Evolutionary conservation across 1,140 invertebrate genomes (phyloP).

Genomic region (Whitmania pigra): DNA sequence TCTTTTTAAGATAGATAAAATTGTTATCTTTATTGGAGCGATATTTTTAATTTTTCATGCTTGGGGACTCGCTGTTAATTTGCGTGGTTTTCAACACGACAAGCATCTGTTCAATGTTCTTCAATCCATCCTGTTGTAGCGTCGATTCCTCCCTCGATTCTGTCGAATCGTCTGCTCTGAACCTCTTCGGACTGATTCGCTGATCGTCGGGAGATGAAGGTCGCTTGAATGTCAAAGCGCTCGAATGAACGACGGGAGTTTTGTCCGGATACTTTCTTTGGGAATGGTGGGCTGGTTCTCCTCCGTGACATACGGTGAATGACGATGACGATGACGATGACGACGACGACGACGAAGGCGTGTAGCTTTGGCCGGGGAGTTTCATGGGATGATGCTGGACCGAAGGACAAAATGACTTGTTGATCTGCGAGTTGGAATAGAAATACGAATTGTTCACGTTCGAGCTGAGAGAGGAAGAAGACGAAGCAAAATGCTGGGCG

Average conservation of each 20-base stretch:
- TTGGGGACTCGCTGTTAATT: neutral
- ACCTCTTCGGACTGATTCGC: neutral
- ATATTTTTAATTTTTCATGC: neutral
- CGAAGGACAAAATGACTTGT: neutral
- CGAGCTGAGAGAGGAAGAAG: neutral
- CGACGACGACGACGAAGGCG: no score
- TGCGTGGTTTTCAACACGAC: constrained; percentile 63
- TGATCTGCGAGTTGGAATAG: neutral
- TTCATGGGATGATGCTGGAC: constrained; percentile 7
- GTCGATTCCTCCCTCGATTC: neutral
- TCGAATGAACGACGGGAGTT: neutral
- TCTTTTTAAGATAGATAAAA: no score
- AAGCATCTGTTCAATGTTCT: constrained; percentile 91
- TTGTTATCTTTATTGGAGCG: no score
- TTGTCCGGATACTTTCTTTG: neutral
- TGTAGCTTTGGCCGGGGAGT: no score
- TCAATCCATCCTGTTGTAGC: constrained; percentile 52
- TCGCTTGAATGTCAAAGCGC: neutral
- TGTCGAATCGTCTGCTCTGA: neutral
- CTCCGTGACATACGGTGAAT: no score
- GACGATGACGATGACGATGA: no score
- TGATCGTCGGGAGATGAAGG: neutral
- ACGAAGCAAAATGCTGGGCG: neutral
- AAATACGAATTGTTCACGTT: neutral
- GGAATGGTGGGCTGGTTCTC: neutral